Conservation (phyloP, 2,888 invertebrate species). For the Tuta absoluta region DNA sequence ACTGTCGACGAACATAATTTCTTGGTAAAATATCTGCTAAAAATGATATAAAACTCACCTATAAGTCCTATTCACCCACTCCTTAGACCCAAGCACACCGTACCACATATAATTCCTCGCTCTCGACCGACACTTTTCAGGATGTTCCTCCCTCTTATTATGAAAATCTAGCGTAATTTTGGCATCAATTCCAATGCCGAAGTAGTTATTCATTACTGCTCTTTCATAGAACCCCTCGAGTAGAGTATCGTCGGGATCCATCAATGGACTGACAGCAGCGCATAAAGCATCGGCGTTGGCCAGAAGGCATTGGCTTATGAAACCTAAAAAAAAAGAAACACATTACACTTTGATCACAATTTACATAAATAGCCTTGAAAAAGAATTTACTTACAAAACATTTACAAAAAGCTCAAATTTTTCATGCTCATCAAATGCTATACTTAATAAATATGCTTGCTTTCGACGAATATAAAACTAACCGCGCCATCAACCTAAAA, state of each 20-base stretch:
- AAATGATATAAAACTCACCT: constrained; percentile 78
- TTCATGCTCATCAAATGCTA: too few species aligned
- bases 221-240: constrained; percentile 95
- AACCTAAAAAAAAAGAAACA: constrained; percentile 43
- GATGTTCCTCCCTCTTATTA: constrained; percentile 97
- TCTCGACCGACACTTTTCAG: constrained; percentile 96
- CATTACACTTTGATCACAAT: too few species aligned
- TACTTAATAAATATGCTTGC: too few species aligned
- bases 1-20: neutral
- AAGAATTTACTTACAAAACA: too few species aligned
- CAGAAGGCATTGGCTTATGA: constrained; percentile 96
- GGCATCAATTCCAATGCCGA: constrained; percentile 98
- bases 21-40: neutral
- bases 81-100: constrained; percentile 89
- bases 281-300: constrained; percentile 98
- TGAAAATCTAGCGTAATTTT: constrained; percentile 98
- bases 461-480: too few species aligned
- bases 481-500: too few species aligned
- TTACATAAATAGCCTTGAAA: too few species aligned
- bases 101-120: constrained; percentile 99
- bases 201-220: constrained; percentile 99
- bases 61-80: constrained; percentile 93
- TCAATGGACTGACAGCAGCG: constrained; percentile 96
- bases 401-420: too few species aligned
- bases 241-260: constrained; percentile 94